These are phyloP conservation scores for Ephestia elutella DNA, from an alignment of 1,140 invertebrate genomes.

Conservation along the genomic window DNA sequence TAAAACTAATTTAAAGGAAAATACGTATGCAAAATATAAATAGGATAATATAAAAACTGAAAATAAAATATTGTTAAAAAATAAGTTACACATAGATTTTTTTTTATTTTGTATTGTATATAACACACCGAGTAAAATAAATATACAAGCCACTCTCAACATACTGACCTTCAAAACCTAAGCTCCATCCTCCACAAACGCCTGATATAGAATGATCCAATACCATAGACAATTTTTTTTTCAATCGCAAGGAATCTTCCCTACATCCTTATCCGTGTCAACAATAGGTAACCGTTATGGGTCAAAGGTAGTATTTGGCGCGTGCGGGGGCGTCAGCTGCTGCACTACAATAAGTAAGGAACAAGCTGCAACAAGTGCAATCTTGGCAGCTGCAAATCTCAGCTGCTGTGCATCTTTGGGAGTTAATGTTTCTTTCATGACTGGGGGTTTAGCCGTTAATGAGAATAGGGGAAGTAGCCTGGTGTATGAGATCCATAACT, in stretches of 20 bases:
- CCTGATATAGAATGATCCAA: not conserved
- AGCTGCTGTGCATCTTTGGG: not conserved
- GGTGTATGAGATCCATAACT: not conserved
- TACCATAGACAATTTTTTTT: not conserved
- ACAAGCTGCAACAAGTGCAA: constrained; percentile 7
- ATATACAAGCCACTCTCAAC: not conserved
- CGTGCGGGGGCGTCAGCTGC: constrained; percentile 10
- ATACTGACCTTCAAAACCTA: not conserved
- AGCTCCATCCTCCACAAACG: not conserved
- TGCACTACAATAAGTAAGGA: not conserved
- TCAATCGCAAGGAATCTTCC: not conserved
- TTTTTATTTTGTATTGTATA: too few species aligned
- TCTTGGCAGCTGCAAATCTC: constrained; percentile 7
- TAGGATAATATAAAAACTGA: too few species aligned
- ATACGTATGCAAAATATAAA: too few species aligned
- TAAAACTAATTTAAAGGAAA: too few species aligned
- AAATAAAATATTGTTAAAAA: too few species aligned
- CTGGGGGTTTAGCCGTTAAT: not conserved
- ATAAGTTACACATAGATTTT: too few species aligned
- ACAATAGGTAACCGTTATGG: constrained; percentile 8
- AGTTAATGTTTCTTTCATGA: not conserved
- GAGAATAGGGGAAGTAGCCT: not conserved
- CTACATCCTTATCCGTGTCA: not conserved
- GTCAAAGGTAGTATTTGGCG: constrained; percentile 7
- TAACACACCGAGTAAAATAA: not conserved